Evolutionary conservation across 2,113 vertebrate species (phyloP).

Genomic region (Oryzias woworae): DNA sequence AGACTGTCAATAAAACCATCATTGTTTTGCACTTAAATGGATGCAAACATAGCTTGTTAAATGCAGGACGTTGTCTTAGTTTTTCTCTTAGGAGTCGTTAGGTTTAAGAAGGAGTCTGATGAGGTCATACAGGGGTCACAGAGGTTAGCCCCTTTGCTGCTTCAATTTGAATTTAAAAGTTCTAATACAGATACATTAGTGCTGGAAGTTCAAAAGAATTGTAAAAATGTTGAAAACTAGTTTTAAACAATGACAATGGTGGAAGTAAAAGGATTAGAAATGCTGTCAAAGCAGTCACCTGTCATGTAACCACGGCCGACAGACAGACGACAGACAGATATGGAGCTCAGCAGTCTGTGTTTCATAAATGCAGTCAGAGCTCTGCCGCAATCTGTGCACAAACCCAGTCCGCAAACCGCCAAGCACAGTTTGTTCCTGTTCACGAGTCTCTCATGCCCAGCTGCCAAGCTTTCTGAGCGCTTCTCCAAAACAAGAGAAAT

Average conservation of each 20-base stretch:
- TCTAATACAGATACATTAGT: background rate
- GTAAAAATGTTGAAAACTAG: background rate
- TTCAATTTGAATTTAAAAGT: conserved; percentile 26
- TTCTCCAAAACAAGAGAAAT: conserved; percentile 64
- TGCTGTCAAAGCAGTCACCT: conserved; percentile 28
- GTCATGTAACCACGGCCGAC: conserved; percentile 15
- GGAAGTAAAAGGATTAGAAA: conserved; percentile 17
- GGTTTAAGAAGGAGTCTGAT: conserved; percentile 27
- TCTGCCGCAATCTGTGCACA: conserved; percentile 66
- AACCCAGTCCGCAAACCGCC: conserved; percentile 50
- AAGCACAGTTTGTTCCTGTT: conserved; percentile 62
- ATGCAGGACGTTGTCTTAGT: conserved; percentile 21
- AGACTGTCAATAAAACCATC: conserved; percentile 45
- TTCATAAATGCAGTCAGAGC: conserved; percentile 53
- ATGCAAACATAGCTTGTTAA: conserved; percentile 45
- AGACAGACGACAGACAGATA: conserved; percentile 32
- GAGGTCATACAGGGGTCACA: conserved; percentile 54
- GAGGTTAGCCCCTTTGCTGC: conserved; percentile 38
- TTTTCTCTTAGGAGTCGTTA: conserved; percentile 42
- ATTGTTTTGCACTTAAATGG: conserved; percentile 12
- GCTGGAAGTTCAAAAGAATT: background rate
- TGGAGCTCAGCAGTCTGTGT: conserved; percentile 31
- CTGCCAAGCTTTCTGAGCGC: conserved; percentile 59
- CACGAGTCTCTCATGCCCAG: conserved; percentile 60
- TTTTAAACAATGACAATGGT: background rate